Evolutionary conservation across 2,113 vertebrate species (phyloP).

Genomic region (Syrrhaptes paradoxus): DNA sequence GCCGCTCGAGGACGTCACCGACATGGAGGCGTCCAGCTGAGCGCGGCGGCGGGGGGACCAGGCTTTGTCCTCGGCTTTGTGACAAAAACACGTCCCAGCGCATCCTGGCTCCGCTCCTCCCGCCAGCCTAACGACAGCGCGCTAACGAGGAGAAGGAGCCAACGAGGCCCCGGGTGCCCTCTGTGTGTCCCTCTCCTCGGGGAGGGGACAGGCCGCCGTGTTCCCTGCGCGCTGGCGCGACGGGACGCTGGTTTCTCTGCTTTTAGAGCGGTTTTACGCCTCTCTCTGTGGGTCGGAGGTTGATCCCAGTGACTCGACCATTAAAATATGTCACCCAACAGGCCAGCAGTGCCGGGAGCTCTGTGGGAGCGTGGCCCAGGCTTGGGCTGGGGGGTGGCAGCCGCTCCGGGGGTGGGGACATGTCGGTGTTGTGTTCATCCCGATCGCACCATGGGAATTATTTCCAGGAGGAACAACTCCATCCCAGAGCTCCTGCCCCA

Average conservation of each 20-base stretch:
- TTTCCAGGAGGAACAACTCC: not conserved
- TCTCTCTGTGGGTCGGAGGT: not conserved
- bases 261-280: not conserved
- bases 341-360: not conserved
- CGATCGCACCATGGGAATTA: fast-evolving
- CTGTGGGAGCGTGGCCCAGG: not conserved
- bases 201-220: not conserved
- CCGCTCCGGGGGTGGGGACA: not conserved
- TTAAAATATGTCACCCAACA: not conserved
- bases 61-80: not conserved
- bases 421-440: not conserved
- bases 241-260: fast-evolving
- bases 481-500: fast-evolving
- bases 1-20: constrained; percentile 61
- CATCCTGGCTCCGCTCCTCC: not conserved
- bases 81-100: fast-evolving
- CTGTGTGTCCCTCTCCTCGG: not conserved
- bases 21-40: constrained; percentile 76
- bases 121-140: not conserved
- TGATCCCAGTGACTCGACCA: not conserved
- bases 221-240: not conserved
- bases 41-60: not conserved
- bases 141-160: not conserved
- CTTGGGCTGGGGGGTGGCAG: not conserved
- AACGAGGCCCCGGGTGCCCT: not conserved